Base-by-base conservation (phyloP, 2,888 invertebrate species). In the Drosophila aldrichi region DNA sequence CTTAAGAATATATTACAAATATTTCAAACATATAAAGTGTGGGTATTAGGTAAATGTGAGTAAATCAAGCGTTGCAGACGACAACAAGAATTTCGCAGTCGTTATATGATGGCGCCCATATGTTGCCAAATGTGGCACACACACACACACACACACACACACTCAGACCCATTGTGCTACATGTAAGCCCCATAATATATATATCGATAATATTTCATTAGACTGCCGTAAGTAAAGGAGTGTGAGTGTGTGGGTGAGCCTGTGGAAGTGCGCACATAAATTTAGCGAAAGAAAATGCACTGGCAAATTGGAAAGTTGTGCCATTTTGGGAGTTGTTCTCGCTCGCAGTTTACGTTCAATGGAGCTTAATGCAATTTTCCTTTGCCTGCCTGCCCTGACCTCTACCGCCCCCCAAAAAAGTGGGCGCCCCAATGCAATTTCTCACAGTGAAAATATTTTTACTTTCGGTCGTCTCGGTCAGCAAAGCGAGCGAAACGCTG, bases 191-290 rank as follows among this genome's bases (percentile, higher is more conserved):
- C 67, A 67, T 89, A 89, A 87, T 84, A 84, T 89, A 88, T 84
- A 88, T 84, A 89, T 89, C 82, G 88, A 84, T 89, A 84, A 89
- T 84, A 84, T 89, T 84, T 84, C 88, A 84, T 84, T 87, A 84
- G 75, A 44, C 61, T 62, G 49, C 43, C 65, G 34, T 60, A 49
- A 48, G 79, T 62, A 56, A 59, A 29, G 59, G 20, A 41, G 41
- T 43, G 49, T 69, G 60, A 4, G 34, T 36, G 12, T 36, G 61
- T 44, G 68, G 68, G 69, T 80, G 81, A 70, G 81, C 69, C 71
- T 69, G 81, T 65, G 81, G 71, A 78, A 86, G 89, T 83, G 85
- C 54, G 55, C 79, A 73, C 88, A 83, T 84, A 84, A 84, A 84
- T 84, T 84, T 76, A 51, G 82, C 59, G 62, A 77, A 76, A 72